A percentile compares a stretch with the other conserved stretches of the same genome.
phyloP scores from a whole-genome alignment of 2,888 invertebrate species.

The Alcis repandata region DNA sequence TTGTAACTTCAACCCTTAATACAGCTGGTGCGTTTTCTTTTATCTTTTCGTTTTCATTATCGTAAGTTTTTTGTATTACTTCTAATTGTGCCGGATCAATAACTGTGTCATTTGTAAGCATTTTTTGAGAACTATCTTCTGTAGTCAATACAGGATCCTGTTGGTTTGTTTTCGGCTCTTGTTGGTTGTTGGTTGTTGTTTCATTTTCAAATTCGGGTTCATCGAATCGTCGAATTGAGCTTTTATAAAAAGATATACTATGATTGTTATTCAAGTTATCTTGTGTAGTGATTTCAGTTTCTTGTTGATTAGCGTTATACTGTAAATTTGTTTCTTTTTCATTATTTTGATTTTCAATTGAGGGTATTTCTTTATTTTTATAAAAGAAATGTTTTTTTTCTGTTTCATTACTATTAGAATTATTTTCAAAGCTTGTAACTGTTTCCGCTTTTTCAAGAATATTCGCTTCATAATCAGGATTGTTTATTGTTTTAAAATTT shows the following conservation, averaged over 20 bases:
- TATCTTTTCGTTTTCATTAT: not conserved
- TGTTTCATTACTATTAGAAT: not conserved
- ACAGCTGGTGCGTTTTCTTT: not conserved
- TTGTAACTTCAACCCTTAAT: not conserved
- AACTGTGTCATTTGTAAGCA: not conserved
- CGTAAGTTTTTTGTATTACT: not conserved
- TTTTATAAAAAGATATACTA: not conserved
- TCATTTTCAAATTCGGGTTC: not conserved
- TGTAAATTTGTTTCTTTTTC: not conserved
- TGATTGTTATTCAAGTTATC: not conserved
- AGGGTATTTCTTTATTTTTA: no score
- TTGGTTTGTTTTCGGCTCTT: not conserved
- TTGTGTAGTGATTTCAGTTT: not conserved
- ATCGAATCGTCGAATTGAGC: not conserved
- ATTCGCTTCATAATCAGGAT: not conserved
- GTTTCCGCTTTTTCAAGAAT: slow-evolving; percentile 8
- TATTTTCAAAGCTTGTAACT: not conserved
- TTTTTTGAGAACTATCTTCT: not conserved
- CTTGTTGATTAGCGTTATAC: not conserved
- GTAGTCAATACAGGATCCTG: not conserved
- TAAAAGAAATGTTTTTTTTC: no score
- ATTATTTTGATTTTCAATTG: not conserved
- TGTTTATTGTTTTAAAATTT: slow-evolving; percentile 24
- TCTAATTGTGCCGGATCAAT: not conserved
- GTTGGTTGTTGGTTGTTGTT: not conserved